phyloP scores from a whole-genome alignment of 2,888 invertebrate genomes.

The Acanthosepion pharaonis region DNA sequence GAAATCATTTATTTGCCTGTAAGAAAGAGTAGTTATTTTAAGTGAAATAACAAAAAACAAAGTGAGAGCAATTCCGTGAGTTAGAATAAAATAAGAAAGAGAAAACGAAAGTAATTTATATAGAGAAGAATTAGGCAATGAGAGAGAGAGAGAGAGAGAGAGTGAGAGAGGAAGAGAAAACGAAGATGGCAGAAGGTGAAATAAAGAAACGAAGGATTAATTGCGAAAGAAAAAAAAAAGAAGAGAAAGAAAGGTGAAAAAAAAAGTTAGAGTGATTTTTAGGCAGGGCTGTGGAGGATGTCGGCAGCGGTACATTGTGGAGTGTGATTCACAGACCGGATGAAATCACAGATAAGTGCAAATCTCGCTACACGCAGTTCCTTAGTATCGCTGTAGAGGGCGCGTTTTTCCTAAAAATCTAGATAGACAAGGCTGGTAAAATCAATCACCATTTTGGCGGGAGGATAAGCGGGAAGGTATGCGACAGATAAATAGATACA shows the following conservation, averaged over 20 bases:
- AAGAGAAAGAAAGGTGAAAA: neutral
- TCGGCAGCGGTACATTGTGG: neutral
- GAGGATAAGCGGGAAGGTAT: neutral
- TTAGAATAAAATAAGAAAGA: too few relatives aligned
- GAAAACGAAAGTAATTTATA: too few relatives aligned
- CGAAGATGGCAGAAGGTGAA: neutral
- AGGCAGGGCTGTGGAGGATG: neutral
- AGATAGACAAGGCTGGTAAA: neutral
- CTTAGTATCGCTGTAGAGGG: neutral
- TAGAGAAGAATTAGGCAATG: too few relatives aligned
- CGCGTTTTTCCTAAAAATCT: neutral
- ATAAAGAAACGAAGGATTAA: neutral
- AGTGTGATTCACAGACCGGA: neutral
- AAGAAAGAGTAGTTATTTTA: too few relatives aligned
- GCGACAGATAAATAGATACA: neutral
- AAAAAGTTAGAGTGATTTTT: neutral
- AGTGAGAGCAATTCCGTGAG: too few relatives aligned
- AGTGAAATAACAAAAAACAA: too few relatives aligned
- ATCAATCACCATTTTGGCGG: slow-evolving; percentile 11
- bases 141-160: too few relatives aligned
- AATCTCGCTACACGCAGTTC: slow-evolving; percentile 9
- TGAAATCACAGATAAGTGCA: slow-evolving; percentile 23
- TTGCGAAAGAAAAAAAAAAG: too few relatives aligned
- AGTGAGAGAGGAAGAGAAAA: too few relatives aligned
- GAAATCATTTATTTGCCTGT: too few relatives aligned